Base-by-base conservation (phyloP, 2,888 invertebrate species). In the Sinodicranocentrus sp. region DNA sequence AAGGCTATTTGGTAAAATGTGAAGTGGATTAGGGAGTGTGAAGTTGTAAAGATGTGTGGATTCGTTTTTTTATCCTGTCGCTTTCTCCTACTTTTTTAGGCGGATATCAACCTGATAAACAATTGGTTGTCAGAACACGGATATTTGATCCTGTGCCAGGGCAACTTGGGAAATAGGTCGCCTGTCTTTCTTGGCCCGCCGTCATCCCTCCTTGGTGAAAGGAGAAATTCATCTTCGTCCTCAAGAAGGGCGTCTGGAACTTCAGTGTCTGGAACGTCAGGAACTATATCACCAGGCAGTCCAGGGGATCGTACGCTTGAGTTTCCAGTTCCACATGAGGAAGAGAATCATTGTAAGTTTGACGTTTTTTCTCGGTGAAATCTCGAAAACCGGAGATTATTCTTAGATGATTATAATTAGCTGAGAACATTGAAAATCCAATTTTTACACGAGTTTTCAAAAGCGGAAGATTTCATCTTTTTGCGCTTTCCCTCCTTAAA, bases 121-220 rank as follows among this genome's bases (percentile, higher is more conserved):
- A 91, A 90, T 80, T 92, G 92, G 92, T 89, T 92, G 21, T 89
- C 91, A 19, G 88, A 90, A 1, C 91, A 91, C 86, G 92, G 92
- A 1, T 91, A 91, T 85, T 89, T 90, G 19, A 89, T 90, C 19
- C 89, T 91, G 52, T 90, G 90, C 76, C 91, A 91, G 65, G 89
- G 89, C 80, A 89, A 90, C 33, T 85, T 87, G 48, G 87, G 88
- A 15, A 78, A 86, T 28, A 82, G 88, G 15, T 88, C 89, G 0
- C 86, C 87, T 1, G 68, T 86, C 6, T 82, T 87, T 67, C 61
- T 87, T 28, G 87, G 87, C 3, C 87, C 87, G 2, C 85, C 85
- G 23, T 83, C 85, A n/a, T 86, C 86, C 19, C 17, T 84, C n/a
- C 61, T 70, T 61, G 75, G 68, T 1, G 86, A 86, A 10, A 54